A percentile compares a stretch with the other conserved stretches of the same genome.
phyloP scores from a whole-genome alignment of 2,888 invertebrate species.

The Synanthedon tipuliformis region DNA sequence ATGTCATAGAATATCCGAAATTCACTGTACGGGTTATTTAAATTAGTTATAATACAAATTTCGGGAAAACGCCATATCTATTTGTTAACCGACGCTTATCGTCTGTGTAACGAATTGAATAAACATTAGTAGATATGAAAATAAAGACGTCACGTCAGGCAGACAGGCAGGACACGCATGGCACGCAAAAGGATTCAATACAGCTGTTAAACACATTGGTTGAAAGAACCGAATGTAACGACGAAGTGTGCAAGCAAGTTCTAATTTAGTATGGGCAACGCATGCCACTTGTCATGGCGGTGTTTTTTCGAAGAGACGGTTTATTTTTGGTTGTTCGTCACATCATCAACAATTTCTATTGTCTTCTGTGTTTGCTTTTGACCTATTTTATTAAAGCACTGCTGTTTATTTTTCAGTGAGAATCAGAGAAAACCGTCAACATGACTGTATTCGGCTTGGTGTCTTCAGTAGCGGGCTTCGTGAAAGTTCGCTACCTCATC shows the following conservation, averaged over 20 bases:
- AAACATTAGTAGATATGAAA: slow-evolving; percentile 21
- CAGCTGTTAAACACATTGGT: slow-evolving; percentile 50
- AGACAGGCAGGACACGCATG: slow-evolving; percentile 2
- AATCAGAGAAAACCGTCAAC: slow-evolving; percentile 33
- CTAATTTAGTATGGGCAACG: slow-evolving; percentile 50
- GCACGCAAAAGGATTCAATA: slow-evolving; percentile 12
- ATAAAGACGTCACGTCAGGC: slow-evolving; percentile 22
- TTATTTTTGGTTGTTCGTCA: slow-evolving; percentile 33
- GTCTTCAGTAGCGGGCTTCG: slow-evolving; percentile 89
- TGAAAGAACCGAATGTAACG: slow-evolving; percentile 34
- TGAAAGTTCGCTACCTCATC: slow-evolving; percentile 88
- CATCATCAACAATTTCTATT: not conserved
- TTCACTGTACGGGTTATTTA: not conserved
- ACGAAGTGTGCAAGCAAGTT: slow-evolving; percentile 47
- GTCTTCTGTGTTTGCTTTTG: not conserved
- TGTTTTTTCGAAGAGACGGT: slow-evolving; percentile 20
- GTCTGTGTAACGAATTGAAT: slow-evolving; percentile 12
- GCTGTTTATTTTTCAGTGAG: slow-evolving; percentile 26
- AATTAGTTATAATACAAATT: slow-evolving; percentile 10
- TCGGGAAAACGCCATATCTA: slow-evolving; percentile 15
- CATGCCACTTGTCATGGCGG: slow-evolving; percentile 48
- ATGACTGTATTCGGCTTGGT: slow-evolving; percentile 89
- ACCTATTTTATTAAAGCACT: not conserved
- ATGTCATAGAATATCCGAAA: slow-evolving; percentile 1
- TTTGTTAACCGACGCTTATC: not conserved